Percentiles rank a stretch among this genome's conserved stretches.
phyloP scores from a whole-genome alignment of 2,888 invertebrate species.

The Coenonympha glycerion region DNA sequence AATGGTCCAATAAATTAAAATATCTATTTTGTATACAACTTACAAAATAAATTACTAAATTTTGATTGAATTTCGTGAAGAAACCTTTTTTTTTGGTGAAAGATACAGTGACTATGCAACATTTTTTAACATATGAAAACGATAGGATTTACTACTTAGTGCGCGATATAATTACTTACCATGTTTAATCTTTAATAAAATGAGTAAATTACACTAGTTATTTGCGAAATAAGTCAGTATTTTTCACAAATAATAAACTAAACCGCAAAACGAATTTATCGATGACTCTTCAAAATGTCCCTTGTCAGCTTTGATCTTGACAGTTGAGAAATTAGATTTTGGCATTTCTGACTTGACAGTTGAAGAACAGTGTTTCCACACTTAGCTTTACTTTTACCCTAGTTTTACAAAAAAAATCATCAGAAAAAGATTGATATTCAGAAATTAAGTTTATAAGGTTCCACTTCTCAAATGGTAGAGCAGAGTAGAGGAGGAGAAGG shows the following conservation, averaged over 20 bases:
- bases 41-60: neutral
- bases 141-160: neutral
- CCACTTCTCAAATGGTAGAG: too few species aligned
- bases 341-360: too few species aligned
- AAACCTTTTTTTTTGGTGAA: neutral
- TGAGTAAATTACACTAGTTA: neutral
- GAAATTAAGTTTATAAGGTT: too few species aligned
- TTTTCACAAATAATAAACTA: neutral
- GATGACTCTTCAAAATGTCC: conserved; percentile 11
- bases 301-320: neutral
- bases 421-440: too few species aligned
- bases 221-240: neutral
- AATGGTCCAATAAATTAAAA: neutral
- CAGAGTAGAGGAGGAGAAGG: too few species aligned
- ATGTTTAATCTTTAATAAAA: neutral
- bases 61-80: neutral
- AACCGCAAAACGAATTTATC: neutral
- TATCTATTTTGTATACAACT: neutral
- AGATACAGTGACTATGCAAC: conserved; percentile 9
- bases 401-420: too few species aligned
- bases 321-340: neutral
- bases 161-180: conserved; percentile 1
- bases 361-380: too few species aligned
- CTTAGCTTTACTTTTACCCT: too few species aligned
- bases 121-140: neutral